phyloP scores from a whole-genome alignment of 2,113 vertebrate species.

The Callionymus lyra region DNA sequence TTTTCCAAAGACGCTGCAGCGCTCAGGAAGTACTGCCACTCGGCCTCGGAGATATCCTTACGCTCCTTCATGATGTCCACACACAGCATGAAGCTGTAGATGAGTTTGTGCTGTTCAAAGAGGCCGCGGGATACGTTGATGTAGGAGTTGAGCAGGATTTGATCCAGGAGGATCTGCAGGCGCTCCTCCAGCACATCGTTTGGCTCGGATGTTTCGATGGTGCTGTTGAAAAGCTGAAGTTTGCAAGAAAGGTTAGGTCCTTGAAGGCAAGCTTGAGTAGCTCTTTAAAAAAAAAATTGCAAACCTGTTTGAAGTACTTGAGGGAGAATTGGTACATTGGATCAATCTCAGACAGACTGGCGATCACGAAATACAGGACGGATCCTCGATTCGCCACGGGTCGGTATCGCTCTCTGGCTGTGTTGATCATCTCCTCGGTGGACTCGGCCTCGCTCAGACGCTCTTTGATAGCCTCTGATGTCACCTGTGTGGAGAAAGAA shows the following conservation, averaged over 20 bases:
- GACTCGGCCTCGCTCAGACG: slow-evolving; percentile 69
- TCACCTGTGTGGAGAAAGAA: slow-evolving; percentile 42
- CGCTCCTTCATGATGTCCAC: slow-evolving; percentile 68
- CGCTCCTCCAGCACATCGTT: slow-evolving; percentile 53
- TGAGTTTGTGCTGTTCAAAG: slow-evolving; percentile 73
- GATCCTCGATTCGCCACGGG: slow-evolving; percentile 69
- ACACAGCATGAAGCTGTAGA: slow-evolving; percentile 76
- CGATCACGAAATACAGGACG: slow-evolving; percentile 71
- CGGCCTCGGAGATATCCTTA: slow-evolving; percentile 52
- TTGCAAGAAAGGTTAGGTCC: not conserved
- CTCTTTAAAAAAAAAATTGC: not conserved
- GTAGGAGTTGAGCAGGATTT: slow-evolving; percentile 63
- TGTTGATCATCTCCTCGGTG: slow-evolving; percentile 70
- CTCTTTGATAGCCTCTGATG: slow-evolving; percentile 67
- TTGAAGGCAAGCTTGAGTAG: not conserved
- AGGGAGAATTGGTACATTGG: slow-evolving; percentile 78
- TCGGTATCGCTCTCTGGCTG: slow-evolving; percentile 65
- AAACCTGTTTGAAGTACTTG: slow-evolving; percentile 81
- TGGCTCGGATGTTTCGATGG: slow-evolving; percentile 63
- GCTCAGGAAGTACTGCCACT: slow-evolving; percentile 72
- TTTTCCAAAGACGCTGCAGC: slow-evolving; percentile 59
- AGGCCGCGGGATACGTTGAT: slow-evolving; percentile 66
- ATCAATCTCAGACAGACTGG: slow-evolving; percentile 76
- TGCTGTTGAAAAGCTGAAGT: slow-evolving; percentile 69
- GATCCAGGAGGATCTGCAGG: slow-evolving; percentile 58